phyloP scores from a whole-genome alignment of 35 echinoderm and acorn worm species.

The Diadema setosum region DNA sequence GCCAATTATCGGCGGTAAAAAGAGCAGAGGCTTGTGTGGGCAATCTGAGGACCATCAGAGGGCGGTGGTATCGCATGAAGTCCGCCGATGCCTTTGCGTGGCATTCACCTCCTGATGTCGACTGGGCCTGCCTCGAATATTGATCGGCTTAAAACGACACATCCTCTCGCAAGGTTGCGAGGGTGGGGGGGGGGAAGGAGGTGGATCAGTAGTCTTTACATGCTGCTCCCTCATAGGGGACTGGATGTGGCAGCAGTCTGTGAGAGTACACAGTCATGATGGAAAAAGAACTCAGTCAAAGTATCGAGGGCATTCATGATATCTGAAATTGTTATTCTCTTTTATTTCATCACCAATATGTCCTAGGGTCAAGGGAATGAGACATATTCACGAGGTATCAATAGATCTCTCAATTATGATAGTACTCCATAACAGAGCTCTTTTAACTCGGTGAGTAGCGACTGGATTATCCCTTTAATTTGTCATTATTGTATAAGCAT shows the following conservation, averaged over 20 bases:
- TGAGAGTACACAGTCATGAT: background rate
- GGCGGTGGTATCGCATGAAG: too few species aligned
- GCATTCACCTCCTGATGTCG: too few species aligned
- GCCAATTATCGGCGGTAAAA: slow-evolving; percentile 1
- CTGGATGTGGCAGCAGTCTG: background rate
- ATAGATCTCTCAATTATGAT: background rate
- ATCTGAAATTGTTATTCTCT: background rate
- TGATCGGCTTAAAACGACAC: too few species aligned
- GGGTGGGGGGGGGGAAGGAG: too few species aligned
- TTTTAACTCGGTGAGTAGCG: background rate
- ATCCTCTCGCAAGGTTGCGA: too few species aligned
- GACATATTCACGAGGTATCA: background rate
- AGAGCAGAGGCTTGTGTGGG: too few species aligned
- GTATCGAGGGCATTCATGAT: background rate
- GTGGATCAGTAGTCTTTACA: background rate
- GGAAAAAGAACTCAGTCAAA: background rate
- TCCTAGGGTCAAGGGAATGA: background rate
- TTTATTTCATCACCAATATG: background rate
- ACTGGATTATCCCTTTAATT: background rate
- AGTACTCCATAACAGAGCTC: background rate
- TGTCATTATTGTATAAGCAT: background rate
- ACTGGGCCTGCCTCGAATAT: too few species aligned
- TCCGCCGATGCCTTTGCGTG: too few species aligned
- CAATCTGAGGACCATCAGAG: too few species aligned
- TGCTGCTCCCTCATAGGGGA: background rate